These are phyloP conservation scores for Belonocnema kinseyi DNA, from an alignment of 1,140 invertebrate species.

Conservation along the genomic window DNA sequence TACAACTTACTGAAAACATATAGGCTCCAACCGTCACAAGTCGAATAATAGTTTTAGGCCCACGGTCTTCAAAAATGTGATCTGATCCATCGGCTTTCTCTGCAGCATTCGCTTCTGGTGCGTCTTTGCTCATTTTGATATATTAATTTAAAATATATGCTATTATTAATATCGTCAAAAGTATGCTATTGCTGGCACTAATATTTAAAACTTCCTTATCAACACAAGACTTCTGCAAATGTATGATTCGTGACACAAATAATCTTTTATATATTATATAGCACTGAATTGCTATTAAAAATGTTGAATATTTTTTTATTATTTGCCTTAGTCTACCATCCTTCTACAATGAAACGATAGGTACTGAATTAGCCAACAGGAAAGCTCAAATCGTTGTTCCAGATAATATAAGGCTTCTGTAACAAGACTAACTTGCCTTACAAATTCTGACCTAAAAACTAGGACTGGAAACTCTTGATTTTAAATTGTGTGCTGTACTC, in stretches of 20 bases:
- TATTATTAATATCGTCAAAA: too few species aligned
- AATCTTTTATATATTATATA: too few species aligned
- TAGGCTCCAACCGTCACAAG: slow-evolving; percentile 88
- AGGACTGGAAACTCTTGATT: neutral
- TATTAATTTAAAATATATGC: neutral
- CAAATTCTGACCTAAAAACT: slow-evolving; percentile 5
- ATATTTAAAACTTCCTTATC: too few species aligned
- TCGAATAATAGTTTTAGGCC: slow-evolving; percentile 79
- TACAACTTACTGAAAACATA: slow-evolving; percentile 86
- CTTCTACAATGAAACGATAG: neutral
- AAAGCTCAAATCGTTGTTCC: slow-evolving; percentile 19
- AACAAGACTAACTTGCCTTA: slow-evolving; percentile 14
- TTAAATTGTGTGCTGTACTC: too few species aligned
- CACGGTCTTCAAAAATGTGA: slow-evolving; percentile 67
- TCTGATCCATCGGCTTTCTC: slow-evolving; percentile 53
- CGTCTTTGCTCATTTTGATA: slow-evolving; percentile 55
- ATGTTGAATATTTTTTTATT: neutral
- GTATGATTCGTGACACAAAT: too few species aligned
- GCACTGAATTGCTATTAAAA: too few species aligned
- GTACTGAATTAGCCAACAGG: slow-evolving; percentile 14
- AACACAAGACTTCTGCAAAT: too few species aligned
- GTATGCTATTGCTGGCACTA: too few species aligned
- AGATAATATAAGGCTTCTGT: slow-evolving; percentile 15
- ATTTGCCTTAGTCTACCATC: neutral
- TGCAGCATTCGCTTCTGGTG: slow-evolving; percentile 28